phyloP scores from a whole-genome alignment of 2,888 invertebrate genomes.

The Cyaniris semiargus region DNA sequence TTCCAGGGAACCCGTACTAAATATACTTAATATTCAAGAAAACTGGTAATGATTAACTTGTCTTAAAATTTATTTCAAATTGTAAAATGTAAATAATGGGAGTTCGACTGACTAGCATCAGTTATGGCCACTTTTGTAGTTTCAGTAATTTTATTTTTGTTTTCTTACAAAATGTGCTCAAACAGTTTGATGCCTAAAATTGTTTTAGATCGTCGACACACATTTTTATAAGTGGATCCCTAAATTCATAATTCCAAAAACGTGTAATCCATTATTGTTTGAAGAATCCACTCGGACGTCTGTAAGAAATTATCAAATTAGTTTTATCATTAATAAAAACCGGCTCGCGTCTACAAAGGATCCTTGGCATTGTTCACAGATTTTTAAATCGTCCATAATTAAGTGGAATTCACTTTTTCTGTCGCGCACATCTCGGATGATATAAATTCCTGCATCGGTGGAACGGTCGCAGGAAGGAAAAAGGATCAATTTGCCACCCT shows the following conservation, averaged over 20 bases:
- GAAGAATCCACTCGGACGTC: conserved; percentile 54
- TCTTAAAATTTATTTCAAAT: no score
- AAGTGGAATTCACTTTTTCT: conserved; percentile 76
- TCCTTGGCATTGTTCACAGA: conserved; percentile 78
- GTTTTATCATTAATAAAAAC: conserved; percentile 66
- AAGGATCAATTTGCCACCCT: conserved; percentile 73
- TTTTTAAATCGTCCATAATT: conserved; percentile 79
- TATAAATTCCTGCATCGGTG: conserved; percentile 69
- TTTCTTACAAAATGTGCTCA: no score
- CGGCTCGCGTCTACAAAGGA: conserved; percentile 62
- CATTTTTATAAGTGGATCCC: background rate
- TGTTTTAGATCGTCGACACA: background rate
- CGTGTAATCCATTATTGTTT: conserved; percentile 47
- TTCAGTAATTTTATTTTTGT: background rate
- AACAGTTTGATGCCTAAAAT: background rate
- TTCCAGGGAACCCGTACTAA: no score
- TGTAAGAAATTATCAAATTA: conserved; percentile 79
- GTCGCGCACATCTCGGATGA: conserved; percentile 62
- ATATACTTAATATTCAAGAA: no score
- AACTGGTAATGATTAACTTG: no score
- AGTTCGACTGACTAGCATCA: no score
- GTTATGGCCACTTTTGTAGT: background rate
- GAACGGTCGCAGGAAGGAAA: conserved; percentile 57
- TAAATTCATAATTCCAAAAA: conserved; percentile 22
- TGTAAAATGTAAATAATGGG: no score